These are phyloP conservation scores for Athrips mouffetella DNA, from an alignment of 2,888 invertebrate species.

Conservation along the genomic window DNA sequence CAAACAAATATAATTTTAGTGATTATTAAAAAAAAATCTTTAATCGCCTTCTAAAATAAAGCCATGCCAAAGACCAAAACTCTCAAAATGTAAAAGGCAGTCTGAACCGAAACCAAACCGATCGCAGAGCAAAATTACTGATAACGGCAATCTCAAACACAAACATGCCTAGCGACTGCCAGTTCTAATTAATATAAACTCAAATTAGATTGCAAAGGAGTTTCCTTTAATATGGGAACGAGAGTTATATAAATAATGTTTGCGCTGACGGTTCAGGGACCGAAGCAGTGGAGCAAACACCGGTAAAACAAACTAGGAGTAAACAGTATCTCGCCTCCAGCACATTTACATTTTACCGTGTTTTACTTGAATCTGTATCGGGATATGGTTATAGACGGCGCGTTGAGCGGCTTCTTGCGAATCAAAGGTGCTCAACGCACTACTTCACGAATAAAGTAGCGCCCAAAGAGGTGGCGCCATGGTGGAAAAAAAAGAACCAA, in stretches of 20 bases:
- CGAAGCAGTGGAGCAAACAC: slow-evolving; percentile 20
- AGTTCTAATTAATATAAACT: slow-evolving; percentile 30
- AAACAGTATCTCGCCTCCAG: slow-evolving; percentile 27
- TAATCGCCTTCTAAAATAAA: neutral
- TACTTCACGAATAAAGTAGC: no score
- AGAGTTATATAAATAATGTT: slow-evolving; percentile 22
- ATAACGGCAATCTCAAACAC: neutral
- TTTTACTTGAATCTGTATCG: slow-evolving; percentile 3
- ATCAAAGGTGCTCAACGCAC: no score
- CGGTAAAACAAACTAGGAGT: slow-evolving; percentile 29
- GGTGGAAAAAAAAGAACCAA: neutral
- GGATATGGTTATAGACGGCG: neutral
- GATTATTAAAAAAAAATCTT: neutral
- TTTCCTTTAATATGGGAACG: slow-evolving; percentile 29
- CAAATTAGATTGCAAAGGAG: slow-evolving; percentile 37
- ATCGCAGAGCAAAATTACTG: no score
- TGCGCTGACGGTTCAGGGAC: slow-evolving; percentile 18
- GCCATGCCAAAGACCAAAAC: no score
- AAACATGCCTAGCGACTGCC: neutral
- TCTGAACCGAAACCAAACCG: no score
- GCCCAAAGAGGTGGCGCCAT: no score
- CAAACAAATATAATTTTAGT: neutral
- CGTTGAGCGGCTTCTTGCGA: neutral
- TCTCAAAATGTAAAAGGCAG: no score
- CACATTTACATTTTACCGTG: slow-evolving; percentile 25